Evolutionary conservation across 2,797 vertebrate species (phyloP).

Genomic region (Glossophaga mutica): DNA sequence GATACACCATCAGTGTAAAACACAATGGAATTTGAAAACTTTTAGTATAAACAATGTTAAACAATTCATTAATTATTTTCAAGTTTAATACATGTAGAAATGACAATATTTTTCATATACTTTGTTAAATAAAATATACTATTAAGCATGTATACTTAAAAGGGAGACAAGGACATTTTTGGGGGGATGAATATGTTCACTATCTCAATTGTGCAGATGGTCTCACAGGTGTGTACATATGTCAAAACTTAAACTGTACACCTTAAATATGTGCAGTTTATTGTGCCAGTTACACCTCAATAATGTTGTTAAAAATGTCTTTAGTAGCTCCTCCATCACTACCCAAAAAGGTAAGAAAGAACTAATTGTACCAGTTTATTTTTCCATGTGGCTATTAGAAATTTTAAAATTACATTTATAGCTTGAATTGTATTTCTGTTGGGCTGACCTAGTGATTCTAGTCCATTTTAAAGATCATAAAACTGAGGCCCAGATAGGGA

Average conservation of each 20-base stretch:
- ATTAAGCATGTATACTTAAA: conserved; percentile 6
- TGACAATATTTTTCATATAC: neutral
- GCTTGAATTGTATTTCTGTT: neutral
- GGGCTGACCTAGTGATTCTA: neutral
- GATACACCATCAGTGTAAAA: neutral
- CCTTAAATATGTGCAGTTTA: neutral
- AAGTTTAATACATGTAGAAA: conserved; percentile 9
- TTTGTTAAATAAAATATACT: neutral
- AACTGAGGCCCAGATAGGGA: neutral
- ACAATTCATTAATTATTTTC: neutral
- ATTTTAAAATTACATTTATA: neutral
- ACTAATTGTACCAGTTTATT: neutral
- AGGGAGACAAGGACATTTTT: neutral
- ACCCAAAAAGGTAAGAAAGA: neutral
- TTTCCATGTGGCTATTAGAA: neutral
- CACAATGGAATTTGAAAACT: neutral
- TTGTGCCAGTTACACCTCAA: neutral
- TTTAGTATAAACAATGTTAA: neutral
- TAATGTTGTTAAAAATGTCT: neutral
- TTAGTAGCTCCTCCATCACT: neutral
- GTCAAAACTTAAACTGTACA: neutral
- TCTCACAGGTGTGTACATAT: neutral
- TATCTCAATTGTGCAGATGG: neutral
- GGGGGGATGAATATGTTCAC: neutral
- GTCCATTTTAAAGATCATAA: neutral